Evolutionary conservation across 1,140 invertebrate species (phyloP).

Genomic region (Heliconius congener): DNA sequence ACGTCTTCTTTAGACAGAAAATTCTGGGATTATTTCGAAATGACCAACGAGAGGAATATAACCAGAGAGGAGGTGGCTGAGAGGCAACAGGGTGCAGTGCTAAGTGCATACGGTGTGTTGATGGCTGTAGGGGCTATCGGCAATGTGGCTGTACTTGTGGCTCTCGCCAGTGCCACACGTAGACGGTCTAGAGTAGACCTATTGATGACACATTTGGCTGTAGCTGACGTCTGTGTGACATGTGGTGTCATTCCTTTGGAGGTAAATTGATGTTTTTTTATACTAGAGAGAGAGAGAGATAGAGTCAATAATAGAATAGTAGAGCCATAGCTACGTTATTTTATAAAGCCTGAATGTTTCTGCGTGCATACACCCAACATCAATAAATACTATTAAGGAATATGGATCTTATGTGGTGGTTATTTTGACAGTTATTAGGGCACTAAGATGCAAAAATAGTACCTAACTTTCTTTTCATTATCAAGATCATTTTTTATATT

Average conservation of each 20-base stretch:
- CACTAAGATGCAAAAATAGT: no score
- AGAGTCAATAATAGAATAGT: constrained; percentile 23
- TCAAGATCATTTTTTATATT: no score
- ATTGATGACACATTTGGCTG: constrained; percentile 89
- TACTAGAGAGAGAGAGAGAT: background rate
- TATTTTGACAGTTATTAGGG: no score
- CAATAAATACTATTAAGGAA: no score
- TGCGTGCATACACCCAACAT: constrained; percentile 81
- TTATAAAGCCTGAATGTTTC: constrained; percentile 72
- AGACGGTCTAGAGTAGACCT: constrained; percentile 88
- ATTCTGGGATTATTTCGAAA: constrained; percentile 62
- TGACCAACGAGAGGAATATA: constrained; percentile 39
- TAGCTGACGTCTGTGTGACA: constrained; percentile 90
- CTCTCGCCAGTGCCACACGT: constrained; percentile 85
- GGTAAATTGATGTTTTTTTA: constrained; percentile 60
- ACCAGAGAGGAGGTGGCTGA: constrained; percentile 45
- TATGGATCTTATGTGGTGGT: no score
- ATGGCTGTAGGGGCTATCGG: background rate
- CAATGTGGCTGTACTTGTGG: constrained; percentile 84
- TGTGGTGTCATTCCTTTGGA: constrained; percentile 91
- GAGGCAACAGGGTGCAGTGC: constrained; percentile 35
- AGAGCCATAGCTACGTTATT: constrained; percentile 80
- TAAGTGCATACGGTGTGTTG: background rate
- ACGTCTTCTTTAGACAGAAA: constrained; percentile 44
- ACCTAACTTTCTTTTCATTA: no score